Conservation (phyloP, 2,797 vertebrate genomes). For the Ispidina lecontei region DNA sequence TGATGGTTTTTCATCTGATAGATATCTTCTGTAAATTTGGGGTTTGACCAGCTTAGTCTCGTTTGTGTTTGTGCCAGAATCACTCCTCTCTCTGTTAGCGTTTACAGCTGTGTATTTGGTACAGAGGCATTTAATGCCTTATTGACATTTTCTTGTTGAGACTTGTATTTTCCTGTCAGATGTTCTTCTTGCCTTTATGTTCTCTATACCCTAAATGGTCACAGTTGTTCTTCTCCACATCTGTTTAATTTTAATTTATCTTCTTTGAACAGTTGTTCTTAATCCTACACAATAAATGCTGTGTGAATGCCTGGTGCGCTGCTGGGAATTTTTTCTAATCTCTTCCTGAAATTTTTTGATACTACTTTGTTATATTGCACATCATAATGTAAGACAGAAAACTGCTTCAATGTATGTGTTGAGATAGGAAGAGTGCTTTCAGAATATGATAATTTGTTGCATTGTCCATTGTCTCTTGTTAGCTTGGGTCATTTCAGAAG, state of each 20-base stretch:
- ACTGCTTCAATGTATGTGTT: not conserved
- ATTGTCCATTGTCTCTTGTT: not conserved
- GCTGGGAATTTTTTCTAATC: not conserved
- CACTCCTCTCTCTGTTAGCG: not conserved
- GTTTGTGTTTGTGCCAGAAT: not conserved
- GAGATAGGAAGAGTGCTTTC: not conserved
- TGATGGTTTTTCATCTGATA: conserved; percentile 1
- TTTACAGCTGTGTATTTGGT: not conserved
- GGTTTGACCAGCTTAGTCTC: not conserved
- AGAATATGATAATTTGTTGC: not conserved
- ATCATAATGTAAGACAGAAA: not conserved
- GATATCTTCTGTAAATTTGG: not conserved
- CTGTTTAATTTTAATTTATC: conserved; percentile 1
- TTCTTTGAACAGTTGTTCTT: conserved; percentile 24
- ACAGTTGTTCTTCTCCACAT: not conserved
- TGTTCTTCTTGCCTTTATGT: not conserved
- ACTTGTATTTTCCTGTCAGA: conserved; percentile 21
- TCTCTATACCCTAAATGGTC: conserved; percentile 13
- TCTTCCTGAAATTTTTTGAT: conserved; percentile 7
- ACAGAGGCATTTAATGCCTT: not conserved
- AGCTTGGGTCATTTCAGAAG: not conserved
- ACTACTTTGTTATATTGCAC: not conserved
- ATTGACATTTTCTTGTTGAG: conserved; percentile 7
- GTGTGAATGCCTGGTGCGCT: not conserved
- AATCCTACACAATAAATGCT: not conserved